Base-by-base conservation (phyloP, 2,797 vertebrate genomes). In the Mus minutoides region DNA sequence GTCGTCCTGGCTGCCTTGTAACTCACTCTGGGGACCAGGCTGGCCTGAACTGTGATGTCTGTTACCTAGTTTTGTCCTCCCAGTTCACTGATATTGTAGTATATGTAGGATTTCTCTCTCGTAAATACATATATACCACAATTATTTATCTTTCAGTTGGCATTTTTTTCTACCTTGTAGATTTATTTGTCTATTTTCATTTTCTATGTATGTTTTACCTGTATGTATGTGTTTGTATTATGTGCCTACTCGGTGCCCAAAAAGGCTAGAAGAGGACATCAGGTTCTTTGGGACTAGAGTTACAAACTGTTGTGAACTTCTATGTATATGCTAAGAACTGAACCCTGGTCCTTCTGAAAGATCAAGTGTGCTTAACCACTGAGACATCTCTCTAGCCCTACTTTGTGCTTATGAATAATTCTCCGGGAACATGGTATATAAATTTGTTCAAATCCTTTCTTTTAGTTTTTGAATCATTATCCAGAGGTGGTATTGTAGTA, bases 391-490 rank as follows among this genome's bases (percentile, higher is more conserved):
- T 49, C 29, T 19, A 43, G 7, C 24, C 17, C 43, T 49, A 31
- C 60, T 10, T 34, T 84, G 40, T 67, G 29, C 31, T 93, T 88
- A 19, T 67, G 43, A 90, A 67, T 91, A 90, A 54, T 83, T 40
- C 29, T 75, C n/a, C 37, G 4, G 84, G 46, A 88, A 85, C 22
- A 19, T 75, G n/a, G 16, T 95, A 6, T 71, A 67, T 78, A 91
- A 89, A 86, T 93, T n/a, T 91, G 14, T 93, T 93, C 34, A 79
- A 21, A 16, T 90, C 64, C 34, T 43, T 88, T 31, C 58, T 94
- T 91, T 58, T 37, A 82, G 76, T 83, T 92, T 73, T 62, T 76
- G 71, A 19, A 12, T 92, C 21, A 84, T 76, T 92, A 78, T 40
- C 7, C 58, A 69, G 62, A 94, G 78, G 6, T 83, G 29, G n/a